These are phyloP conservation scores for Pundamilia nyererei DNA, from an alignment of 2,113 vertebrate genomes.

Conservation along the genomic window DNA sequence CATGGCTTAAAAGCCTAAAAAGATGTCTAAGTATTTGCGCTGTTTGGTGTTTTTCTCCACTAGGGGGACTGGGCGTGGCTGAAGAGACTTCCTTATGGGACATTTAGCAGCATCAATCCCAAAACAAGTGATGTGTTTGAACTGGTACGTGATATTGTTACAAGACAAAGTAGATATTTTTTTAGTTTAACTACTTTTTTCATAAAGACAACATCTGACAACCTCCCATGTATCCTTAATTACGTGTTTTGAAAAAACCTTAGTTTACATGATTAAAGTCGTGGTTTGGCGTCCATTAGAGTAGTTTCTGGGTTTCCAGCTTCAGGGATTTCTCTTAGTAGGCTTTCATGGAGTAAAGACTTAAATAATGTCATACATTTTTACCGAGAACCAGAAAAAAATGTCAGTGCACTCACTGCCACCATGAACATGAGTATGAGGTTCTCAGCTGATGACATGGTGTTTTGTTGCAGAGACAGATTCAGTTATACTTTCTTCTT, in stretches of 20 bases:
- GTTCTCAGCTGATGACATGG: not conserved
- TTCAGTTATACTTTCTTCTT: not conserved
- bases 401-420: not conserved
- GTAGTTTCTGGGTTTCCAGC: not conserved
- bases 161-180: not conserved
- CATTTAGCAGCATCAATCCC: constrained; percentile 62
- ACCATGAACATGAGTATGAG: not conserved
- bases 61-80: constrained; percentile 80
- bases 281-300: not conserved
- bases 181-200: not conserved
- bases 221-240: not conserved
- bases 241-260: not conserved
- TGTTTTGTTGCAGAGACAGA: not conserved
- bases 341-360: not conserved
- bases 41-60: not conserved
- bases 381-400: not conserved
- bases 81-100: constrained; percentile 71
- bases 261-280: not conserved
- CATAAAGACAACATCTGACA: not conserved
- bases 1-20: not conserved
- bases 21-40: not conserved
- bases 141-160: constrained; percentile 39
- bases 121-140: constrained; percentile 71
- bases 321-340: not conserved
- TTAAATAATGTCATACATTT: not conserved